Evolutionary conservation across 2,113 vertebrate genomes (phyloP).

Genomic region (Thryonomys swinderianus): DNA sequence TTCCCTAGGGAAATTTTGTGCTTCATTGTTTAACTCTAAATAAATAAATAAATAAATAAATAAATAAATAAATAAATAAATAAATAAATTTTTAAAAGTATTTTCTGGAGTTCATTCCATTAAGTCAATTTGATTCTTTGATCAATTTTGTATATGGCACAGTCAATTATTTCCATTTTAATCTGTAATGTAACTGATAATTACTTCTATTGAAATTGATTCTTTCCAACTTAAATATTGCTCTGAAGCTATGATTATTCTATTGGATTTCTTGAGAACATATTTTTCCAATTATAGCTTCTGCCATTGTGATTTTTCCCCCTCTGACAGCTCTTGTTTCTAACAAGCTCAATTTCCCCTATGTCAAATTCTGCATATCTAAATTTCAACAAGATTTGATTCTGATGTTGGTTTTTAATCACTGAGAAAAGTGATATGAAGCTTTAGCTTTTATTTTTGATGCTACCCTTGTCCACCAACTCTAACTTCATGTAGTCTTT

Average conservation of each 20-base stretch:
- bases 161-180: conserved; percentile 55
- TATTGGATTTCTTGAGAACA: conserved; percentile 58
- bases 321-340: not conserved
- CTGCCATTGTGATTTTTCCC: not conserved
- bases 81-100: no score
- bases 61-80: no score
- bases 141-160: conserved; percentile 51
- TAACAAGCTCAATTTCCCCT: conserved; percentile 30
- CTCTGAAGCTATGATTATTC: conserved; percentile 49
- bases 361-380: conserved; percentile 24
- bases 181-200: conserved; percentile 69
- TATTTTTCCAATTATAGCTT: conserved; percentile 54
- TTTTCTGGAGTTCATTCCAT: conserved; percentile 49
- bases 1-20: not conserved
- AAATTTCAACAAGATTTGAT: conserved; percentile 4
- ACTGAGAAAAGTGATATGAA: conserved; percentile 15
- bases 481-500: conserved; percentile 11
- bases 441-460: not conserved
- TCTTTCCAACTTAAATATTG: conserved; percentile 72
- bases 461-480: not conserved
- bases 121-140: conserved; percentile 57
- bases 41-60: no score
- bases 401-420: not conserved
- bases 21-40: not conserved
- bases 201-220: conserved; percentile 60